Base-by-base conservation (phyloP, 2,797 vertebrate genomes). In the Sitta carolinensis region DNA sequence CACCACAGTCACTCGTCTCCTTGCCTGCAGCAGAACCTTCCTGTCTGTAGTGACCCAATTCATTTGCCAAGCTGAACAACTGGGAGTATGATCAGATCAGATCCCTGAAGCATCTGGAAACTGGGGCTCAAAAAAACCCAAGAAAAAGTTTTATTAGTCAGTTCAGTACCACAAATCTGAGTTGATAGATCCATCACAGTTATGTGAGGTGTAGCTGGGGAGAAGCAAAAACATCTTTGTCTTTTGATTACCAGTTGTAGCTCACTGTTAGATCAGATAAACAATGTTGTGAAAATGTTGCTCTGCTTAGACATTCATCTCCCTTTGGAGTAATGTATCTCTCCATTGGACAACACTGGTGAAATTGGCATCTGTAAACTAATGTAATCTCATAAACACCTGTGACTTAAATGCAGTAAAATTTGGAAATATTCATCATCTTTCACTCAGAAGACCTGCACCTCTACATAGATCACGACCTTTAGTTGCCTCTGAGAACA, bases 21-120 rank as follows among this genome's bases (percentile, higher is more conserved):
- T 52, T 64, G 17, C 20, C 11, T 6, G 15, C 43, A 48, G 23
- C 40, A n/a, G 57, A 67, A 17, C 22, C 40, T 72, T 74, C 52
- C 26, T 36, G 13, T 61, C 47, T 59, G 16, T 16, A 38, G 13
- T 58, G 58, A 16, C 42, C 66, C 32, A 80, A 30, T 17, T 16
- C 2, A 0, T 36, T 58, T 43, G 10, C 16, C 27, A 36, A 12
- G 12, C 25, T 40, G 11, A 66, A 12, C 10, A 57, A 5, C 1
- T 62, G 30, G 29, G 25, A 66, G 3, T 59, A 55, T 20, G 34
- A 26, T 40, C 1, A 0, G 22, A 63, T 43, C 52, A 48, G 7
- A 8, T 42, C 40, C 20, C 19, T 51, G 9, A 40, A 51, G 18
- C 30, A 25, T 22, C 7, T 58, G 50, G 47, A 70, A 80, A 27